Conservation (phyloP, 2,113 vertebrate genomes). For the Euleptes europaea region DNA sequence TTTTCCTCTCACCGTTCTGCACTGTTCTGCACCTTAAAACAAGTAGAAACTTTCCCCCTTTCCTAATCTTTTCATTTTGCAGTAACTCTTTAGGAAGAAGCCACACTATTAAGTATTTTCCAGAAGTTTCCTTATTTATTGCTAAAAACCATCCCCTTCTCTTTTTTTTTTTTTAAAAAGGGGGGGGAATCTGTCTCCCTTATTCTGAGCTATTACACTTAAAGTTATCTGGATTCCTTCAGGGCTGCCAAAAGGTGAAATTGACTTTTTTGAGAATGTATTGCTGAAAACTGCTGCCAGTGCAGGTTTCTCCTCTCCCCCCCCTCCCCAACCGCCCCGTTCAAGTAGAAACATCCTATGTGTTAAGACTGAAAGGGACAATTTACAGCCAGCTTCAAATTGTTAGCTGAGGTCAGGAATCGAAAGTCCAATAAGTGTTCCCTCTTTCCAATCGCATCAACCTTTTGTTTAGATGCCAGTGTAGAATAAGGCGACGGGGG, state of each 20-base stretch:
- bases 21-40: conserved; percentile 9
- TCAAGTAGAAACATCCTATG: conserved; percentile 50
- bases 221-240: conserved; percentile 44
- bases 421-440: conserved; percentile 53
- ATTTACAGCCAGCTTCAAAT: conserved; percentile 59
- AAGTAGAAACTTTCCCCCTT: conserved; percentile 10
- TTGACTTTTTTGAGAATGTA: conserved; percentile 66
- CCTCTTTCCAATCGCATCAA: conserved; percentile 19
- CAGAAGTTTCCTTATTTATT: conserved; percentile 10
- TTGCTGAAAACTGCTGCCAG: conserved; percentile 65
- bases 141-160: conserved; percentile 15
- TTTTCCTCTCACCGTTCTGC: conserved; percentile 43
- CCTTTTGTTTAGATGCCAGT: conserved; percentile 32
- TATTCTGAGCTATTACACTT: conserved; percentile 50
- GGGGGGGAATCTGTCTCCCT: background rate
- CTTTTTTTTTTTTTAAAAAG: background rate
- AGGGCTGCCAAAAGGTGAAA: conserved; percentile 70
- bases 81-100: conserved; percentile 18
- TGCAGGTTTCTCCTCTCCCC: conserved; percentile 46
- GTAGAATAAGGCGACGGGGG: background rate
- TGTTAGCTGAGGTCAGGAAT: conserved; percentile 50
- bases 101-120: conserved; percentile 11
- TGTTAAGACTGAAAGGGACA: conserved; percentile 55
- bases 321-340: background rate
- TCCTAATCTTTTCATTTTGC: background rate